Conservation (phyloP, 1,140 invertebrate species). For the Hirudo medicinalis region DNA sequence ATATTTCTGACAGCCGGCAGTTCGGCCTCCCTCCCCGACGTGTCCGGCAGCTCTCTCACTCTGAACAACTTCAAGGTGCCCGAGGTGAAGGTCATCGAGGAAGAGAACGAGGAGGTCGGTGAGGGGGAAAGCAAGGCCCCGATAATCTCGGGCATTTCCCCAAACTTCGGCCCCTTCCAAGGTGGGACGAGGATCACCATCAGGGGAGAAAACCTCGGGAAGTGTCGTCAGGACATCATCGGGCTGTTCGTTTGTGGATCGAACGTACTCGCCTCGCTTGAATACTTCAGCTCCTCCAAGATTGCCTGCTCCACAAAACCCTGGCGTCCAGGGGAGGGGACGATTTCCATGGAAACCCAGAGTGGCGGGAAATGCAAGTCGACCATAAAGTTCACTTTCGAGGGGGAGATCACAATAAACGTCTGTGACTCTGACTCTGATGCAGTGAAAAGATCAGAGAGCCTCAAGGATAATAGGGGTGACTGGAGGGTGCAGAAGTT, state of each 20-base stretch:
- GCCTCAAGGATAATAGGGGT: neutral
- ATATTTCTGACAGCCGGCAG: no score
- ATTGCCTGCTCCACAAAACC: constrained; percentile 33
- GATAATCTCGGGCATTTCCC: constrained; percentile 30
- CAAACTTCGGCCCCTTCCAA: constrained; percentile 29
- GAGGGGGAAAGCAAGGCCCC: constrained; percentile 21
- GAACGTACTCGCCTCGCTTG: constrained; percentile 32
- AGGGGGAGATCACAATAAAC: neutral
- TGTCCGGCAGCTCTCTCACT: no score
- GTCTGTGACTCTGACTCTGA: neutral
- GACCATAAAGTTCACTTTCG: constrained; percentile 9
- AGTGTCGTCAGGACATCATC: constrained; percentile 32
- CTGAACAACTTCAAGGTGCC: no score
- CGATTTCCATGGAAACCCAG: constrained; percentile 33
- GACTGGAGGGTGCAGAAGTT: neutral
- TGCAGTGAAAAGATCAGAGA: neutral
- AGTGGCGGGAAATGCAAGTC: constrained; percentile 28
- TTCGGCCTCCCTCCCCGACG: no score
- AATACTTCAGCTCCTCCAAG: constrained; percentile 32
- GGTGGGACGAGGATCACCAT: constrained; percentile 32
- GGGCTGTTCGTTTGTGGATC: constrained; percentile 32
- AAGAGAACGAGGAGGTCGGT: no score
- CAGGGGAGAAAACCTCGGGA: constrained; percentile 32
- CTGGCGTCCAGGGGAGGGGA: constrained; percentile 29
- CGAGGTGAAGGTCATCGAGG: no score